These are phyloP conservation scores for Gisinianus flammeolus DNA, from an alignment of 2,888 invertebrate species.

Conservation along the genomic window DNA sequence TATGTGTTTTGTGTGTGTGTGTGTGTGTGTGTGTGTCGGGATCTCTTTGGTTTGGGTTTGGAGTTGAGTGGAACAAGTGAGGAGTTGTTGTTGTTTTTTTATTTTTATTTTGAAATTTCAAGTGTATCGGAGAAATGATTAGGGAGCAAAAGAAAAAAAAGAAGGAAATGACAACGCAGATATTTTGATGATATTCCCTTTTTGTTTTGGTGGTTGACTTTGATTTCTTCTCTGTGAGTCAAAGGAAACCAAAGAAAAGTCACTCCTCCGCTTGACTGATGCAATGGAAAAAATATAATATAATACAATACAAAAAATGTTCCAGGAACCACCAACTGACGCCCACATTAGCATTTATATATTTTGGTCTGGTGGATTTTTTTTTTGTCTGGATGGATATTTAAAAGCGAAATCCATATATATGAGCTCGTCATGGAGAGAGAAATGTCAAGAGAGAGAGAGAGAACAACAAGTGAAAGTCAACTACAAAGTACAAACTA, in stretches of 20 bases:
- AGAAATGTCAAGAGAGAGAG: no score
- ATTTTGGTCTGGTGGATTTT: neutral
- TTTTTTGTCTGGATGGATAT: neutral
- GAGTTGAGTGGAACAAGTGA: no score
- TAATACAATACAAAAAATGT: no score
- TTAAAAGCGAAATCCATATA: no score
- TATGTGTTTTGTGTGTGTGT: no score
- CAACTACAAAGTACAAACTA: neutral
- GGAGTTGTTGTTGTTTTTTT: no score
- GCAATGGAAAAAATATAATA: neutral
- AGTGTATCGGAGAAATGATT: constrained; percentile 7
- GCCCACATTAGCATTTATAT: neutral
- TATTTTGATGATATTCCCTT: neutral
- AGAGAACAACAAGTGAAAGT: neutral
- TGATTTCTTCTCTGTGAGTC: neutral
- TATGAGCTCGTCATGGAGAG: no score
- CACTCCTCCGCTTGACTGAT: no score
- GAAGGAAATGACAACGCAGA: neutral
- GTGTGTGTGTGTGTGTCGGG: no score
- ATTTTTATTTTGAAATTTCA: neutral
- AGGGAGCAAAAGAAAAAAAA: neutral
- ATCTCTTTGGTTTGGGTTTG: no score
- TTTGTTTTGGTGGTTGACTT: neutral
- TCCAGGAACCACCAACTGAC: neutral
- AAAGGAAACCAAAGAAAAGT: neutral